Base-by-base conservation (phyloP, 1,140 invertebrate genomes). In the Drosophila lacertosa region DNA sequence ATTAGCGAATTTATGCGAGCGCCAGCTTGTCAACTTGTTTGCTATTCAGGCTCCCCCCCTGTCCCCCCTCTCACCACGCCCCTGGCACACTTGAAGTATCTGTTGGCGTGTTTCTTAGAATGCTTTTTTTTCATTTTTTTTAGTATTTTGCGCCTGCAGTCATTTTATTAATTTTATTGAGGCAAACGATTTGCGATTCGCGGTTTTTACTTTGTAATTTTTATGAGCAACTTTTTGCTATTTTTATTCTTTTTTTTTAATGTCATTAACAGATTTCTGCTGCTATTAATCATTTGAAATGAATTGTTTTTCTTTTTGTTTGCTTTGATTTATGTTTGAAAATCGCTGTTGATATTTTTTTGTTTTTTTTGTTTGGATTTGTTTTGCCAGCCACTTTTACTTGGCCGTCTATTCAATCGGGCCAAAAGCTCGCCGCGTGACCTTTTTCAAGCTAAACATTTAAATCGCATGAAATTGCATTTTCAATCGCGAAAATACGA, bases 21-120 rank as follows among this genome's bases (percentile, higher is more conserved):
- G 73, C 74, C 64, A 65, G 58, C 82, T 86, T 88, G 82, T 88
- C 82, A 88, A 82, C 82, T 86, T 77, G 77, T 82, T 86, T 77
- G 54, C 55, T 58, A 32, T 58, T 26, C 29, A 22, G n/a, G n/a
- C n/a, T 22, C 53, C 75, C 58, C 47, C 11, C 9, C 54, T 9
- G 20, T 11, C 22, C 5, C 47, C 4, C 11, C 32, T 9, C 26
- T 29, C 22, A 6, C 48, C n/a, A 10, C 22, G 33, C 9, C 66
- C 29, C 10, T 18, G 24, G 1, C 24, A 26, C 24, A 13, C 63
- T 40, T n/a, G 11, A 24, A n/a, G 11, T 33, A 45, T 60, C 44
- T 60, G 26, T 47, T 44, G 51, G 65, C 50, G 51, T 68, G 24
- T 55, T 51, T 44, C 16, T 58, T 18, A 20, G 20, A 10, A 33